Evolutionary conservation across 2,113 vertebrate genomes (phyloP).

Genomic region (Alligator sinensis): DNA sequence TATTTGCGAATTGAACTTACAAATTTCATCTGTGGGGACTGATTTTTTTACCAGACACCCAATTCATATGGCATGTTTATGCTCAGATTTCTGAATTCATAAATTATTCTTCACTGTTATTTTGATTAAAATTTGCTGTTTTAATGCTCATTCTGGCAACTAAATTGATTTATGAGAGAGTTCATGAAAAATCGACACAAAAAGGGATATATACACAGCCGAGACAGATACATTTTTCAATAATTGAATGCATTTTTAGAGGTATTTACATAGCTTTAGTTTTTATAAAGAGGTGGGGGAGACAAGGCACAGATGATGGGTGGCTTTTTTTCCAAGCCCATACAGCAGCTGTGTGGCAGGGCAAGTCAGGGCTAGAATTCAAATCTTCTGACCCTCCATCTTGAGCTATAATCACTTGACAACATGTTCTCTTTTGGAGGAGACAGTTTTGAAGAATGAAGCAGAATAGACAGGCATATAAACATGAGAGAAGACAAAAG

Average conservation of each 20-base stretch:
- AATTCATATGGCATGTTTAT: not conserved
- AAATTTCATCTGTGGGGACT: not conserved
- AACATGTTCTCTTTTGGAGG: not conserved
- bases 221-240: not conserved
- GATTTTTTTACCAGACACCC: not conserved
- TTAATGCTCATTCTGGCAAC: not conserved
- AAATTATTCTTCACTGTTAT: not conserved
- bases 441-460: not conserved
- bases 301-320: not conserved
- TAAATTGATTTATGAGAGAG: not conserved
- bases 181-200: not conserved
- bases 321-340: not conserved
- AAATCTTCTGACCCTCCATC: not conserved
- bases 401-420: rapidly evolving
- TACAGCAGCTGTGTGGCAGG: not conserved
- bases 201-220: not conserved
- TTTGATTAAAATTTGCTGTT: not conserved
- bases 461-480: not conserved
- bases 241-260: not conserved
- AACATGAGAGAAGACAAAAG: not conserved
- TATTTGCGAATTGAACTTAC: not conserved
- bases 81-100: not conserved
- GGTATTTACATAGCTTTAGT: not conserved
- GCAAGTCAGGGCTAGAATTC: not conserved
- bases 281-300: not conserved